Conservation (phyloP, 2,888 invertebrate genomes). For the Pheosia tremula region DNA sequence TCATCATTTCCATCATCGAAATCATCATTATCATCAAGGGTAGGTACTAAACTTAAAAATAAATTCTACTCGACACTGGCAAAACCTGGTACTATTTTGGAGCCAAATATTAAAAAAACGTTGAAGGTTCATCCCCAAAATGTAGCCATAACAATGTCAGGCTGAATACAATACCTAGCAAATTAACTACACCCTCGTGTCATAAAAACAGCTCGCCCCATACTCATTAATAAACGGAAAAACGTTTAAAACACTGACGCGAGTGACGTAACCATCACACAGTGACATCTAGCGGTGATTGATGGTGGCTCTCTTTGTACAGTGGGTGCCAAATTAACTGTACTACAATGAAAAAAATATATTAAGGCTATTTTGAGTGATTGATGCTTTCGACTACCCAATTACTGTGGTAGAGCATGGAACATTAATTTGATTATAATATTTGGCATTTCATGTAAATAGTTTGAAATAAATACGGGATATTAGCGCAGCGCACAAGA, state of each 20-base stretch:
- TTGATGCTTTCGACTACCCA: background rate
- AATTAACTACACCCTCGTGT: slow-evolving; percentile 5
- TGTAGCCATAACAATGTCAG: background rate
- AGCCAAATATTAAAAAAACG: too few relatives aligned
- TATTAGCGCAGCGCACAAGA: too few relatives aligned
- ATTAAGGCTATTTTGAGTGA: background rate
- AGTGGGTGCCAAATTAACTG: slow-evolving; percentile 16
- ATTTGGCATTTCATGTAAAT: background rate
- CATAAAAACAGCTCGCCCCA: slow-evolving; percentile 2
- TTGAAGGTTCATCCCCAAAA: too few relatives aligned
- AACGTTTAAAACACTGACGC: slow-evolving; percentile 33
- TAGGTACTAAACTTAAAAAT: too few relatives aligned
- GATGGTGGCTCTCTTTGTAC: slow-evolving; percentile 34
- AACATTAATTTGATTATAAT: background rate
- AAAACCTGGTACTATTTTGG: too few relatives aligned
- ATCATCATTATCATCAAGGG: too few relatives aligned
- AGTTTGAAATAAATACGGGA: too few relatives aligned
- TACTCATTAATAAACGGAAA: slow-evolving; percentile 34
- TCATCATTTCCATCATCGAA: too few relatives aligned
- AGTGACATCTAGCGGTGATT: slow-evolving; percentile 39
- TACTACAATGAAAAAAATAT: slow-evolving; percentile 3
- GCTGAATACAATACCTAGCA: background rate
- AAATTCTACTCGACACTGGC: too few relatives aligned
- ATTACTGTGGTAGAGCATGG: background rate
- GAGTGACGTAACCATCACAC: slow-evolving; percentile 28